Evolutionary conservation across 1,140 invertebrate species (phyloP).

Genomic region (Brachionus manjavacas): DNA sequence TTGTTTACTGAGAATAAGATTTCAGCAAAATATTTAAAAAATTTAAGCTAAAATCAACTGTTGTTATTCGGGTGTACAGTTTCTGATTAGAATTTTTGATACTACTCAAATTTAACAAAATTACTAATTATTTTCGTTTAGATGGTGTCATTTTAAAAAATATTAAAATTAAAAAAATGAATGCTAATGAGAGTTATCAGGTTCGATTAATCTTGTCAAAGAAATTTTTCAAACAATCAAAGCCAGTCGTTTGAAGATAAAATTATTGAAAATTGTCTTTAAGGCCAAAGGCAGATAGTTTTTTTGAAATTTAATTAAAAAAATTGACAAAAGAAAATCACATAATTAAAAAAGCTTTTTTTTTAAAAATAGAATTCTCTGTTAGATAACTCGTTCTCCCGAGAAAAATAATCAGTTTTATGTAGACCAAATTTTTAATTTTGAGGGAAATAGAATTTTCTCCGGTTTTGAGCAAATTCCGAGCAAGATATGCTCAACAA

Average conservation of each 20-base stretch:
- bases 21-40: background rate
- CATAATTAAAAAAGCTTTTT: background rate
- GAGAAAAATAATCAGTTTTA: background rate
- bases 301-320: background rate
- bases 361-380: background rate
- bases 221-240: background rate
- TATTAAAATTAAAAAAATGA: background rate
- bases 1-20: background rate
- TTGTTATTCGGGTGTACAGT: background rate
- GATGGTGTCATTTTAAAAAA: background rate
- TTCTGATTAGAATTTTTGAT: background rate
- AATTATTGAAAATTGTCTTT: background rate
- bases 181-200: background rate
- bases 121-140: background rate
- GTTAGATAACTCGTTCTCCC: background rate
- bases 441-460: too few relatives aligned
- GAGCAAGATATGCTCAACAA: background rate
- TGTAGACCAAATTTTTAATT: background rate
- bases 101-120: background rate
- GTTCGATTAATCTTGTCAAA: background rate
- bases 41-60: too few relatives aligned
- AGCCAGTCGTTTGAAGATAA: background rate
- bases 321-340: background rate
- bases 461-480: background rate
- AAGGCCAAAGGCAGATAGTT: background rate